Evolutionary conservation across 1,140 invertebrate genomes (phyloP).

Genomic region (Myzus persicae): DNA sequence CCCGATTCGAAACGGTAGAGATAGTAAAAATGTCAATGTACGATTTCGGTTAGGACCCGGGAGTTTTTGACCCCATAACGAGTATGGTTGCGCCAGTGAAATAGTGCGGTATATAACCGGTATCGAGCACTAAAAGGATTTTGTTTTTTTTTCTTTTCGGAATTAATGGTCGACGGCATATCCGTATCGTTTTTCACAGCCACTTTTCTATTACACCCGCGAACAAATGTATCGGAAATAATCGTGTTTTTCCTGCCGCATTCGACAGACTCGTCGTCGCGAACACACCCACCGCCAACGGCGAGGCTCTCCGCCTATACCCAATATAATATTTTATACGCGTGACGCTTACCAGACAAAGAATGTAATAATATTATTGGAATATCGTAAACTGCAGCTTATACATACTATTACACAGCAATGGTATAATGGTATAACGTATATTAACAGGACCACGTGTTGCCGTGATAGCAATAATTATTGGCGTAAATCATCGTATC

Average conservation of each 20-base stretch:
- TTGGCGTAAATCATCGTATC: neutral
- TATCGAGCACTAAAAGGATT: neutral
- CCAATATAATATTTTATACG: neutral
- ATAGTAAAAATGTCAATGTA: neutral
- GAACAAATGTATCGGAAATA: conserved; percentile 23
- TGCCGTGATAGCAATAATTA: conserved; percentile 2
- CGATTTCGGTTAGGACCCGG: neutral
- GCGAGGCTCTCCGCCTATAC: neutral
- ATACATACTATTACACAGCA: neutral
- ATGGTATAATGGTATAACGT: neutral
- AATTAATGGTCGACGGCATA: neutral
- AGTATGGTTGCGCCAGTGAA: neutral
- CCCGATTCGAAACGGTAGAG: neutral
- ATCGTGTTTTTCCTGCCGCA: neutral
- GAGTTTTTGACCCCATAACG: neutral
- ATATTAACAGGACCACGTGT: neutral
- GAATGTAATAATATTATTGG: neutral
- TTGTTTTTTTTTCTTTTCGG: neutral
- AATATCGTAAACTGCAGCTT: neutral
- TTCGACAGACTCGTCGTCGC: neutral
- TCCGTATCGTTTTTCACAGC: conserved; percentile 26
- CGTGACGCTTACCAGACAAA: neutral
- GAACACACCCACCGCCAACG: neutral
- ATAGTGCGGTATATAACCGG: conserved; percentile 6
- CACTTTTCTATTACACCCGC: neutral